These are phyloP conservation scores for Alca torda DNA, from an alignment of 2,797 vertebrate genomes.

Conservation along the genomic window DNA sequence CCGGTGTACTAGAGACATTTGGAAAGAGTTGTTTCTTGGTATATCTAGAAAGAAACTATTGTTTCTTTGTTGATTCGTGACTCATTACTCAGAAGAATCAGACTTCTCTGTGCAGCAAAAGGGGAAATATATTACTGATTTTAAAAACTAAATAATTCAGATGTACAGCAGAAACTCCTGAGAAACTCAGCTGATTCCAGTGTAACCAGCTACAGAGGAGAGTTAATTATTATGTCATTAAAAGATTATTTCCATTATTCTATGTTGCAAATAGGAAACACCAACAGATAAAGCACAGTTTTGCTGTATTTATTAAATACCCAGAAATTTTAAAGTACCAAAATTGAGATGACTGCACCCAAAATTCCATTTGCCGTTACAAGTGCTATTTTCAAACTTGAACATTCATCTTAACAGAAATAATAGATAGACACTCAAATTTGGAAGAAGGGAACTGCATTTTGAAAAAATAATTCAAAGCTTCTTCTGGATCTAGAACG, in stretches of 20 bases:
- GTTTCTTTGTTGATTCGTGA: neutral
- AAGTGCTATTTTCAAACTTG: neutral
- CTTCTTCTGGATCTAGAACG: neutral
- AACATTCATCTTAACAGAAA: neutral
- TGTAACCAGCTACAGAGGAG: neutral
- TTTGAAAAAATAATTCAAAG: neutral
- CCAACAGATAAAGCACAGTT: neutral
- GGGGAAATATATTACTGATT: neutral
- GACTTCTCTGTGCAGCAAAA: neutral
- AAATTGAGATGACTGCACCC: neutral
- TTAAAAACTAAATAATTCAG: neutral
- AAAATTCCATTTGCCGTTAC: neutral
- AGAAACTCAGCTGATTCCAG: neutral
- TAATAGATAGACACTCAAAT: neutral
- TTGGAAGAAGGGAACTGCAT: neutral
- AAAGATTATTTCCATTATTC: neutral
- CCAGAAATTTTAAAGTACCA: neutral
- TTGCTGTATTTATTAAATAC: neutral
- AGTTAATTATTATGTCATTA: neutral
- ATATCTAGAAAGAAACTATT: neutral
- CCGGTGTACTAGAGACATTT: neutral
- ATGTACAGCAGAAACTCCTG: neutral
- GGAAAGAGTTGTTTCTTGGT: neutral
- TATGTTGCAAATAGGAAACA: neutral
- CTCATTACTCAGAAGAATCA: neutral